Conservation (phyloP, 2,113 vertebrate genomes). For the Campylomormyrus numenius region DNA sequence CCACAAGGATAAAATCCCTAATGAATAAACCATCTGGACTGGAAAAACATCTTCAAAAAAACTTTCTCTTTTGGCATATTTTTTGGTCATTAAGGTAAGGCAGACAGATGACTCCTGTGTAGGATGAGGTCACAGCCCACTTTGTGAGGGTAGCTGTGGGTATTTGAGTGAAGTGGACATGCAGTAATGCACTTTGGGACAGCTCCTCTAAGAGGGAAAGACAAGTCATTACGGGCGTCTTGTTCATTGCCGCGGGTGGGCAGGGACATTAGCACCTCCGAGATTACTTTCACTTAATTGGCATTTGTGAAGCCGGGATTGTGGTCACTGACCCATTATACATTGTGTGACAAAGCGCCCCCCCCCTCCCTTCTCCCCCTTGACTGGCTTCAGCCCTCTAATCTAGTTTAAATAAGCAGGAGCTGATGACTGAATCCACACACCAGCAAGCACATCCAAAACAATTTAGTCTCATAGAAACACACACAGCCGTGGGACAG, state of each 20-base stretch:
- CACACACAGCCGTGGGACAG: background rate
- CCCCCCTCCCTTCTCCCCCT: background rate
- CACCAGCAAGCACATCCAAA: background rate
- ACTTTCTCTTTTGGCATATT: background rate
- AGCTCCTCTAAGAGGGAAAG: background rate
- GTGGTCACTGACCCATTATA: background rate
- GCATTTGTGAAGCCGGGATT: background rate
- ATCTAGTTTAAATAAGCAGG: background rate
- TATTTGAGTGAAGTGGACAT: background rate
- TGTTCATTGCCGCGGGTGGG: background rate
- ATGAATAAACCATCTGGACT: background rate
- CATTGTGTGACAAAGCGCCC: background rate
- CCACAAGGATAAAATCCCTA: background rate
- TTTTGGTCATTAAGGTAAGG: background rate
- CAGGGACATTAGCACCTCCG: background rate
- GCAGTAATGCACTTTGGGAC: background rate
- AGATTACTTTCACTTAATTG: slow-evolving; percentile 4
- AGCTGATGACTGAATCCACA: background rate
- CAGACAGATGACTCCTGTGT: background rate
- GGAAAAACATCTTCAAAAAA: background rate
- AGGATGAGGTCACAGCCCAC: background rate
- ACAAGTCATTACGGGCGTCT: background rate
- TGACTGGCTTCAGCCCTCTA: background rate
- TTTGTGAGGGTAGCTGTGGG: background rate
- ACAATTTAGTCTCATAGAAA: background rate